Conservation (phyloP, 2,888 invertebrate species). For the Augochlorella aurata region DNA sequence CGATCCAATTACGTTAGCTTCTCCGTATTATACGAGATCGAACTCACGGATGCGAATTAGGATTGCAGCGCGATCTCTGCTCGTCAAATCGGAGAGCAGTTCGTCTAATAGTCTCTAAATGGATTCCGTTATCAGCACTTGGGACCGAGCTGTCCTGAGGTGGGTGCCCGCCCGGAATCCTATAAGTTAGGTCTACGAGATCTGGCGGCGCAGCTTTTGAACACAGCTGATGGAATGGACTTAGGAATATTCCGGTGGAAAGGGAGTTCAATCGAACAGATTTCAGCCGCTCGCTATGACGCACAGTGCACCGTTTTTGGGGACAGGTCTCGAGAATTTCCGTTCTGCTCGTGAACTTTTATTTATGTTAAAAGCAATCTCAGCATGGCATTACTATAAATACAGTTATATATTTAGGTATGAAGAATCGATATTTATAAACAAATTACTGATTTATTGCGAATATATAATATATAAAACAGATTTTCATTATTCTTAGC, state of each 20-base stretch:
- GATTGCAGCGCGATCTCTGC: neutral
- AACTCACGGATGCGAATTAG: neutral
- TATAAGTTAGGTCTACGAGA: slow-evolving; percentile 2
- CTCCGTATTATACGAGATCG: neutral
- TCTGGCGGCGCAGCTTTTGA: slow-evolving; percentile 19
- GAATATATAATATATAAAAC: too few relatives aligned
- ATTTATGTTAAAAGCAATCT: too few relatives aligned
- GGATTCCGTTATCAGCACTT: slow-evolving; percentile 23
- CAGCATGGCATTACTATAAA: too few relatives aligned
- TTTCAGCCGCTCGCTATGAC: slow-evolving; percentile 9
- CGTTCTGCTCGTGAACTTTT: too few relatives aligned
- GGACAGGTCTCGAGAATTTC: too few relatives aligned
- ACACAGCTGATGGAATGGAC: slow-evolving; percentile 32
- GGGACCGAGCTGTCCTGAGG: neutral
- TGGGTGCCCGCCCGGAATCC: neutral
- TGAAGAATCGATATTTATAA: too few relatives aligned
- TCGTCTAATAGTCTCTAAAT: slow-evolving; percentile 15
- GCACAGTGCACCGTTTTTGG: too few relatives aligned
- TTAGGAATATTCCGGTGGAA: slow-evolving; percentile 33
- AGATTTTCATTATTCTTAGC: too few relatives aligned
- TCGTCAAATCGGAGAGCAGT: neutral
- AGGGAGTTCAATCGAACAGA: slow-evolving; percentile 45
- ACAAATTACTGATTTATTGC: too few relatives aligned
- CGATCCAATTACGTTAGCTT: neutral
- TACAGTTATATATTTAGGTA: too few relatives aligned